Conservation (phyloP, 2,113 vertebrate species). For the Calcarius ornatus region DNA sequence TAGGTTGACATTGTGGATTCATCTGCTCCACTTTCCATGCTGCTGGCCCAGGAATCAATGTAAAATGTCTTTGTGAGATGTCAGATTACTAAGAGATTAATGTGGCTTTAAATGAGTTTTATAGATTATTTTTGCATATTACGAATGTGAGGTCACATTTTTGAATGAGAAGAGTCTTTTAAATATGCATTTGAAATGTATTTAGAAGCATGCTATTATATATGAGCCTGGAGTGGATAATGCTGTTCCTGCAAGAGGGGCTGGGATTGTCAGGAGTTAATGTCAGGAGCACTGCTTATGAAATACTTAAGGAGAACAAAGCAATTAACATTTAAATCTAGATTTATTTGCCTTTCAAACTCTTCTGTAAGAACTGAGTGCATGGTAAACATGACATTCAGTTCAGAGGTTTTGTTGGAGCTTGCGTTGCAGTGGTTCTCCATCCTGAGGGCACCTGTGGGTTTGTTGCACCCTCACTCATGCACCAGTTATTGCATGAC, state of each 20-base stretch:
- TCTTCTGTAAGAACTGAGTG: not conserved
- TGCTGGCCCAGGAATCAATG: not conserved
- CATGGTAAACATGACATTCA: fast-evolving
- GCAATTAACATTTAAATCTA: not conserved
- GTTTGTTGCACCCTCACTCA: not conserved
- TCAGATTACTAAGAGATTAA: not conserved
- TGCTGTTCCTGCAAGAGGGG: not conserved
- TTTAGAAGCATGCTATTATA: not conserved
- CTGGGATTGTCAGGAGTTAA: not conserved
- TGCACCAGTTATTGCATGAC: not conserved
- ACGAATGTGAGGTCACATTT: not conserved
- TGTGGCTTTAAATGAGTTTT: not conserved
- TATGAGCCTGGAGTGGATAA: not conserved
- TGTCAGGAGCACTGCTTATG: not conserved
- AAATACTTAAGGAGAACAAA: not conserved
- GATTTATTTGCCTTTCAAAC: not conserved
- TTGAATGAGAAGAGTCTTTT: not conserved
- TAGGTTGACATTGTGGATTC: fast-evolving
- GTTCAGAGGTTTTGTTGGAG: not conserved
- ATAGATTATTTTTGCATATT: not conserved
- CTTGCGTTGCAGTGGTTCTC: not conserved
- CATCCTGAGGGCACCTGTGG: not conserved
- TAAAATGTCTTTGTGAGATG: not conserved
- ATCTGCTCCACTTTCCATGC: not conserved
- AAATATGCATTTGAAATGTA: not conserved